Percentiles rank a stretch among this genome's conserved stretches.
Evolutionary conservation across 92 coral and sea anemone genomes (phyloP).

Genomic region (Umimayanthus chanpuru): DNA sequence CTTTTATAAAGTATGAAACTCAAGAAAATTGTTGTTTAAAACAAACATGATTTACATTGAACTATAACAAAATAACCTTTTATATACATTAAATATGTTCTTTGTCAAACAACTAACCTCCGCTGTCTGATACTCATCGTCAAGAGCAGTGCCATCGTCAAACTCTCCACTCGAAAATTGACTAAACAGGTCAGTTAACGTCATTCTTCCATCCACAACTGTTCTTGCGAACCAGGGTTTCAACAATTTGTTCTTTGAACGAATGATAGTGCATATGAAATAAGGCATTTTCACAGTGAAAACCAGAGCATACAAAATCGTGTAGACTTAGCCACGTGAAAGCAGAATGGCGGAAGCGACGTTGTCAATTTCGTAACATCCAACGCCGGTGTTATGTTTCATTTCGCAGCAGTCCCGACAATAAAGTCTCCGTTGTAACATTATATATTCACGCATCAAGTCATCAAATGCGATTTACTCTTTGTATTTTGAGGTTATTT

Average conservation of each 20-base stretch:
- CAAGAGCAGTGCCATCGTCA: too few relatives aligned
- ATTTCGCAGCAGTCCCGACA: not conserved
- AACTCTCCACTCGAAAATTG: not conserved
- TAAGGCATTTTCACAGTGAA: not conserved
- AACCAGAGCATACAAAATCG: slow-evolving; percentile 9
- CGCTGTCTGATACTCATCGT: too few relatives aligned
- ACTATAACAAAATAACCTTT: too few relatives aligned
- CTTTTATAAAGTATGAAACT: too few relatives aligned
- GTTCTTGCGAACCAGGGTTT: slow-evolving; percentile 54
- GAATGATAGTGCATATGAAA: not conserved
- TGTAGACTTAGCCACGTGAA: not conserved
- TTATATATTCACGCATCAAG: too few relatives aligned
- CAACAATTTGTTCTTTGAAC: not conserved
- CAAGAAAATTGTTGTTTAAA: too few relatives aligned
- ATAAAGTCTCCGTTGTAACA: not conserved
- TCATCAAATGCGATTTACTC: too few relatives aligned
- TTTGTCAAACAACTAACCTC: too few relatives aligned
- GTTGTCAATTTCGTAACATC: slow-evolving; percentile 1
- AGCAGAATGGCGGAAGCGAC: not conserved
- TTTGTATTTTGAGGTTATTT: too few relatives aligned
- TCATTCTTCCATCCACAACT: slow-evolving; percentile 6
- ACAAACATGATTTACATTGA: too few relatives aligned
- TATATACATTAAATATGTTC: too few relatives aligned
- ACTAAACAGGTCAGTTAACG: slow-evolving; percentile 22
- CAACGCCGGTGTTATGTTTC: not conserved